phyloP scores from a whole-genome alignment of 2,113 vertebrate genomes.

The Irena cyanogastra region DNA sequence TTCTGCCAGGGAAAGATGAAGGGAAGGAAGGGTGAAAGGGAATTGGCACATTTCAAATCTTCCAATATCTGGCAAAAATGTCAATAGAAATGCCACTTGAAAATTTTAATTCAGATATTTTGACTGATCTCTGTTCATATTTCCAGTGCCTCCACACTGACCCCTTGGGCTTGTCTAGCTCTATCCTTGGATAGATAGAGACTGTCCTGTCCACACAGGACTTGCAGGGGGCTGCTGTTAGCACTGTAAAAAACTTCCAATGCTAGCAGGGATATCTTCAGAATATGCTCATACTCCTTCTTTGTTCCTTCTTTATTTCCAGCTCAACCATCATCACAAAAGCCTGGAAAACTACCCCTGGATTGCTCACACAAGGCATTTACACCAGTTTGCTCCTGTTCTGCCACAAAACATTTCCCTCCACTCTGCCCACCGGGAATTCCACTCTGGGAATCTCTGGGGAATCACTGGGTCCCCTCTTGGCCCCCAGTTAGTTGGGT shows the following conservation, averaged over 20 bases:
- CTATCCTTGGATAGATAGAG: not conserved
- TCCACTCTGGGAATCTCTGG: too few relatives aligned
- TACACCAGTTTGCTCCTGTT: not conserved
- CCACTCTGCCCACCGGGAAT: not conserved
- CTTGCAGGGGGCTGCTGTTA: not conserved
- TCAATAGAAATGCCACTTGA: not conserved
- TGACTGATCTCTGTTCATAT: not conserved
- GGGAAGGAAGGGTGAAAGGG: not conserved
- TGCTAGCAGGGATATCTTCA: not conserved
- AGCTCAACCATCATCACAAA: not conserved
- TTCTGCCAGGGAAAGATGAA: not conserved
- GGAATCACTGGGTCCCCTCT: not conserved
- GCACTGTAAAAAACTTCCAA: not conserved
- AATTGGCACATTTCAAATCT: not conserved
- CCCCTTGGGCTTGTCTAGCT: not conserved
- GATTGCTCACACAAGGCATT: not conserved
- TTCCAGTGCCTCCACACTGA: not conserved
- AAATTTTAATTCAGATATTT: not conserved
- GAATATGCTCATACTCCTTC: not conserved
- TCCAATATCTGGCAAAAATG: not conserved
- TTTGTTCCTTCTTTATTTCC: not conserved
- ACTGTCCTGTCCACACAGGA: not conserved
- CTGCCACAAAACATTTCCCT: not conserved
- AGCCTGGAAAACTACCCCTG: not conserved
- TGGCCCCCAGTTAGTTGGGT: not conserved